phyloP scores from a whole-genome alignment of 2,888 invertebrate species.

The Cheilosia impressa region DNA sequence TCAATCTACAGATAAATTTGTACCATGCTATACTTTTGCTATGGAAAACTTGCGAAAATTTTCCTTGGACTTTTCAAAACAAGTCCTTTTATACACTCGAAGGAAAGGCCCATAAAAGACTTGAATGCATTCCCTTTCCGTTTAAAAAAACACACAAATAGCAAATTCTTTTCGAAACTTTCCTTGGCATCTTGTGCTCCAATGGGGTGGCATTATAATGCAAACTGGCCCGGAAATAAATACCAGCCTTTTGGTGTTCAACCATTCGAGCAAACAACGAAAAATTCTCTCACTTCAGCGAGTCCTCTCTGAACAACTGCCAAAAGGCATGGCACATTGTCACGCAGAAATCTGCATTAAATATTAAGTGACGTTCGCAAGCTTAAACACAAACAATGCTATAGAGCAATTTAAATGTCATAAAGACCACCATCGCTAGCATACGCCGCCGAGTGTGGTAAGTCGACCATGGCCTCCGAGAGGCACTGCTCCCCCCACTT shows the following conservation, averaged over 20 bases:
- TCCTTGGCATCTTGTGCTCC: neutral
- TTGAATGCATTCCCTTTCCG: no score
- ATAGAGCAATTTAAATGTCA: constrained; percentile 54
- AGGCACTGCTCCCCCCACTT: neutral
- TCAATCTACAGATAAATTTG: no score
- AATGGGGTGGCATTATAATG: neutral
- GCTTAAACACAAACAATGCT: constrained; percentile 39
- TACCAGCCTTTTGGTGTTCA: constrained; percentile 4
- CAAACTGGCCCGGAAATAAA: constrained; percentile 3
- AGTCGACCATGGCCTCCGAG: constrained; percentile 14
- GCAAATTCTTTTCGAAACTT: neutral
- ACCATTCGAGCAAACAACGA: constrained; percentile 17
- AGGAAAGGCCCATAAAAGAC: no score
- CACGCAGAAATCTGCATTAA: constrained; percentile 60
- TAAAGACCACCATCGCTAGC: constrained; percentile 49
- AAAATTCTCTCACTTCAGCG: constrained; percentile 10
- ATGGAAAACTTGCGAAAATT: no score
- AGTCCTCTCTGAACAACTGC: constrained; percentile 5
- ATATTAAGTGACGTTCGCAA: constrained; percentile 56
- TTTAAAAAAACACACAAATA: no score
- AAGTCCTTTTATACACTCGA: no score
- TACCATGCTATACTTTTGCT: no score
- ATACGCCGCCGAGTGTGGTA: constrained; percentile 33
- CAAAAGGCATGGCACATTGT: constrained; percentile 30
- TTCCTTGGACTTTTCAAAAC: no score